Evolutionary conservation across 1,140 invertebrate species (phyloP).

Genomic region (Paracyclopina nana): DNA sequence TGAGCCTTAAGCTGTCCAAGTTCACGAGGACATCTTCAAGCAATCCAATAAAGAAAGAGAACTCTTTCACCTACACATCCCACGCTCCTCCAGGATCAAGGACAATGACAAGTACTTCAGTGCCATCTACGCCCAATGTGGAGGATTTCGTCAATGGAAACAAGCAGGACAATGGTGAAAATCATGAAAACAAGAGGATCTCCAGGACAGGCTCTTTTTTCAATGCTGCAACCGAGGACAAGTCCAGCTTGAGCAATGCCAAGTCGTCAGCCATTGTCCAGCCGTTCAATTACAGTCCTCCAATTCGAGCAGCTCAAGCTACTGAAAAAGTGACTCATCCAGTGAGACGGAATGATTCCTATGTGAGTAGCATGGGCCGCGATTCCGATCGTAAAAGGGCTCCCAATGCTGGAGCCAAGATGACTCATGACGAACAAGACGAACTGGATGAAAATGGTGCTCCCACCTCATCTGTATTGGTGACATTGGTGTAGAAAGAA

Average conservation of each 20-base stretch:
- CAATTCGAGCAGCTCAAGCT: neutral
- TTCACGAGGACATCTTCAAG: no score
- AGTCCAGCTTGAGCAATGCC: neutral
- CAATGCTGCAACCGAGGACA: neutral
- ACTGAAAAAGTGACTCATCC: neutral
- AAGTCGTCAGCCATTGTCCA: neutral
- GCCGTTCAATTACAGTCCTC: slow-evolving; percentile 2
- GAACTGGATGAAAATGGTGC: neutral
- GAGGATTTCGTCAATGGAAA: neutral
- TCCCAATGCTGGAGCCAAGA: neutral
- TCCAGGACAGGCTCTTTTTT: neutral
- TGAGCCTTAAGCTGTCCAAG: slow-evolving; percentile 6
- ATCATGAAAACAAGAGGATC: neutral
- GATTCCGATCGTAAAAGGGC: neutral
- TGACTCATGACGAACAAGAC: neutral
- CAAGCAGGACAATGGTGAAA: neutral
- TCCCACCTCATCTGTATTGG: neutral
- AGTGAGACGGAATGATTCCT: slow-evolving; percentile 6
- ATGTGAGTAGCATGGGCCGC: slow-evolving; percentile 8
- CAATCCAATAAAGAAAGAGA: neutral
- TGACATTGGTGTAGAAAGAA: slow-evolving; percentile 7
- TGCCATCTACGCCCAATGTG: neutral
- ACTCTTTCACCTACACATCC: neutral
- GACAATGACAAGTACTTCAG: neutral
- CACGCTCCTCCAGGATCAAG: neutral